Base-by-base conservation (phyloP, 2,888 invertebrate species). In the Subacronicta megacephala region DNA sequence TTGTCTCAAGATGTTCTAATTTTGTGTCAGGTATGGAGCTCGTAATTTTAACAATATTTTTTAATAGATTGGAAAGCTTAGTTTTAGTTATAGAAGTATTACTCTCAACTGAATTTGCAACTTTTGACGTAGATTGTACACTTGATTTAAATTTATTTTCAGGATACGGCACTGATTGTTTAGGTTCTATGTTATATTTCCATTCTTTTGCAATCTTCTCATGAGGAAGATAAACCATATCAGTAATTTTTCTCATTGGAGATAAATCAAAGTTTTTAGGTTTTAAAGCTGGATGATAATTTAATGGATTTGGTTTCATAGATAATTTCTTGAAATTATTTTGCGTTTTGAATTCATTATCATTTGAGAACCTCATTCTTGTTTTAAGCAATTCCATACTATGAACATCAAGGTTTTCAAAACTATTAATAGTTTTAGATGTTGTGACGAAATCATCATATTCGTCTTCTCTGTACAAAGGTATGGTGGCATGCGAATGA, bases 381-480 rank as follows among this genome's bases (percentile, higher is more conserved):
- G 59, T 71, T 71, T 77, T 78, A 1, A 77, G 45, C 12, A 75
- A 56, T 53, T 78, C 67, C 40, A 69, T 44, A 12, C 61, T 69
- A 16, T 72, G 65, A 33, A 55, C 49, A 4, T 75, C 44, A 7
- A 66, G 12, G 20, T 54, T 60, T 54, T 77, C 62, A 43, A 76
- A 62, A 37, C 67, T 50, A 23, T 41, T 57, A 3, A 0, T 23
- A 4, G 13, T 9, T 42, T 33, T 59, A 15, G 33, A 15, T 36
- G 69, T 74, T 7, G 54, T 57, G 9, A 43, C 7, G 44, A 57
- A 53, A 33, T 81, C 63, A 20, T 80, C 74, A 23, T 78, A 73
- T 4, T 74, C 72, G 9, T 75, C 56, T 16, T 70, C 70, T 37
- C 40, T 70, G 9, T 54, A 54, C n/a, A 66, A 41, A 13, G 75